Conservation (phyloP, 2,113 vertebrate genomes). For the Nyctereutes procyonoides region DNA sequence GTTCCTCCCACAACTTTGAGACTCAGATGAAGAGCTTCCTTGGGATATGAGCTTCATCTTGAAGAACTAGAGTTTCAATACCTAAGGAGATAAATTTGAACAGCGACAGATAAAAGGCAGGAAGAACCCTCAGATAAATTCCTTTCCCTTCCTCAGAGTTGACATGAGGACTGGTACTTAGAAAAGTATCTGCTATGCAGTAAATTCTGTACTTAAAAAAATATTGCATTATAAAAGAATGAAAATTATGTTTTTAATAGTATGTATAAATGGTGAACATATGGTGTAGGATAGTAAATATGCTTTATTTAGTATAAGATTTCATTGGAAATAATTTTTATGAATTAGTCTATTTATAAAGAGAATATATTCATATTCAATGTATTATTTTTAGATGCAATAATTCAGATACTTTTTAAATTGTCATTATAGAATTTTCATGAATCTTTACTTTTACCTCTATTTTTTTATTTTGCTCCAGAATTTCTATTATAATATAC, state of each 20-base stretch:
- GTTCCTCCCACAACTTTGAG: neutral
- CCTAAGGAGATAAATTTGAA: neutral
- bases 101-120: neutral
- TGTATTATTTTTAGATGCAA: neutral
- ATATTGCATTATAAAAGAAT: neutral
- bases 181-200: neutral
- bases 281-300: neutral
- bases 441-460: neutral
- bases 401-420: neutral
- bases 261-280: neutral
- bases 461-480: neutral
- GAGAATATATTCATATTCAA: neutral
- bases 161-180: neutral
- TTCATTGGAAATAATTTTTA: neutral
- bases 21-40: neutral
- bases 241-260: conserved; percentile 26
- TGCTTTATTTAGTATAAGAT: neutral
- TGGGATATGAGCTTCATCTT: neutral
- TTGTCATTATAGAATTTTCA: conserved; percentile 8
- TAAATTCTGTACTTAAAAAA: neutral
- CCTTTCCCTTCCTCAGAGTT: neutral
- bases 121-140: neutral
- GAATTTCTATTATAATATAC: conserved; percentile 3
- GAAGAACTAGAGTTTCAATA: neutral
- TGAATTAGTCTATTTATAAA: conserved; percentile 32